Evolutionary conservation across 2,113 vertebrate species (phyloP), one percentile per base, ranked within the genome.

Genomic region (Lipophrys pholis): DNA sequence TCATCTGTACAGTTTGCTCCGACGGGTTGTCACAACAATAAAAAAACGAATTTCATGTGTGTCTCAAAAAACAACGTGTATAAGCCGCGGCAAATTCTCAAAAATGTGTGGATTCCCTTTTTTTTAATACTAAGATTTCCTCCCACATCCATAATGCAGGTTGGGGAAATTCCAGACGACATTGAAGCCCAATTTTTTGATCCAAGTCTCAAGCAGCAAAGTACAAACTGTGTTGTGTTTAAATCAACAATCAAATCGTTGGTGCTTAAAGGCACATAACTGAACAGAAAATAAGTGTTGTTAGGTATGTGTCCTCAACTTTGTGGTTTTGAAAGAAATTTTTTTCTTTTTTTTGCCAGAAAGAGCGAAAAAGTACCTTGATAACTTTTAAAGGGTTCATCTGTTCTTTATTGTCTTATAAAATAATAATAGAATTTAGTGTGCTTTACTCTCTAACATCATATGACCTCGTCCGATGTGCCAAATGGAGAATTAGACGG

Each of bases 401-500:
- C 57, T 41, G 35, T 42, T 67, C 77, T 75, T 40, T 16, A 45
- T 53, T 5, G 49, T 58, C 21, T 62, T 48, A 55, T 58, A 16
- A 66, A 67, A 73, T 58, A 66, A 62, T 55, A 14, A 48, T 21
- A 36, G 67, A 59, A 52, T 63, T 54, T 43, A 57, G 38, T 61
- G 49, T 46, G 46, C 76, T 85, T 78, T 60, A 66, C 53, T 56
- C 53, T 56, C 42, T 76, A 78, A 73, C 71, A 70, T 75, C 61
- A 86, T 77, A 68, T 75, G 57, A 57, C 65, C 15, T 69, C 65
- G 65, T 82, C 62, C 54, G 60, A 55, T 11, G 17, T 63, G 73
- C 73, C 61, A 75, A 78, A 81, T 48, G 64, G 56, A 76, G 73
- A 70, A 76, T 78, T 63, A 78, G 58, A 69, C 8, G 50, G 54